Percentiles rank a stretch among this genome's conserved stretches.
phyloP scores from a whole-genome alignment of 2,888 invertebrate genomes.

The Tenthredo mesomela region DNA sequence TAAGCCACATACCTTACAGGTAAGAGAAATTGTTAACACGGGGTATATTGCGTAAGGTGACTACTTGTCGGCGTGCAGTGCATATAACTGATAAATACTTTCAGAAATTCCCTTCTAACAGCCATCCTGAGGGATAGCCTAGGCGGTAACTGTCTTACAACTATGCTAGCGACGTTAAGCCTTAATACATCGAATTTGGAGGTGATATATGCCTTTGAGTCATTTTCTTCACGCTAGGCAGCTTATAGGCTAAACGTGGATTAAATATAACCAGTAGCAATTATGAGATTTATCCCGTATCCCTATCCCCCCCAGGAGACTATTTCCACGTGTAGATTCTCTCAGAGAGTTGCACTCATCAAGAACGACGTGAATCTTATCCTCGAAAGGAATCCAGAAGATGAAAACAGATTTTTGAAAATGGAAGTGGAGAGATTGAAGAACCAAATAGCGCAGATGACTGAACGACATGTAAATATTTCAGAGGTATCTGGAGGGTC shows the following conservation, averaged over 20 bases:
- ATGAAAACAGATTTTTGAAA: constrained; percentile 77
- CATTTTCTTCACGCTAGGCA: neutral
- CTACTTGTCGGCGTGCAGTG: constrained; percentile 8
- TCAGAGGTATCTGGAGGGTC: neutral
- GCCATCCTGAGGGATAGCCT: constrained; percentile 80
- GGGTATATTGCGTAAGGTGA: constrained; percentile 26
- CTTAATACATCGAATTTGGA: constrained; percentile 70
- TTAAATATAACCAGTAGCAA: neutral
- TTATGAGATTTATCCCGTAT: neutral
- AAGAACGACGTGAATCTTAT: constrained; percentile 78
- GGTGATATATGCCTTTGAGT: constrained; percentile 61
- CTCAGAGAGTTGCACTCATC: constrained; percentile 79
- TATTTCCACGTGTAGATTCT: constrained; percentile 80
- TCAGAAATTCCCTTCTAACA: constrained; percentile 80
- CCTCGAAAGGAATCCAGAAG: constrained; percentile 75
- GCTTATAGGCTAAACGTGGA: constrained; percentile 22
- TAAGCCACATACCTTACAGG: constrained; percentile 76
- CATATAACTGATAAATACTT: constrained; percentile 68
- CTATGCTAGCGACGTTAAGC: constrained; percentile 79
- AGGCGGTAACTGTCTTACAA: constrained; percentile 80
- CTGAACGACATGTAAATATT: constrained; percentile 60
- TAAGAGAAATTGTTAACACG: constrained; percentile 55
- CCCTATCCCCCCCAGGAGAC: constrained; percentile 76
- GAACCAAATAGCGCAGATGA: constrained; percentile 67
- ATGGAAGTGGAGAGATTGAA: constrained; percentile 76